Evolutionary conservation across 2,888 invertebrate genomes (phyloP).

Genomic region (Drosophila nr. perissopoda): DNA sequence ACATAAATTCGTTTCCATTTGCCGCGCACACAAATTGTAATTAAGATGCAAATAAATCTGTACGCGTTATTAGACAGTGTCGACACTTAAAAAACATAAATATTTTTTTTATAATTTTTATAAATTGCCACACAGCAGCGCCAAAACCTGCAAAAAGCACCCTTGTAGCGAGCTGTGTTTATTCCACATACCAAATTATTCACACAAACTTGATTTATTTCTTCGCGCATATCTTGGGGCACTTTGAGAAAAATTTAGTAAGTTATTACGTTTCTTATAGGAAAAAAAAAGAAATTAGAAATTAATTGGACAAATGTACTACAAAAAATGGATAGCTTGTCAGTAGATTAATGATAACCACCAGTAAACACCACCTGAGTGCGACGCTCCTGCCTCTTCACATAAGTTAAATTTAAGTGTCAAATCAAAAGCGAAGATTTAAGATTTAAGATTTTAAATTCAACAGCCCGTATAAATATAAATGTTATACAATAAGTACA

Average conservation of each 20-base stretch:
- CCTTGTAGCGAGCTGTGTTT: not conserved
- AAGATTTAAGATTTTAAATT: not conserved
- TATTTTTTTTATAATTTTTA: conserved; percentile 54
- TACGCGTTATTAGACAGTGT: conserved; percentile 47
- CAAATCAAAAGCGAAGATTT: not conserved
- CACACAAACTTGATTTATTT: not conserved
- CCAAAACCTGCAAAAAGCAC: not conserved
- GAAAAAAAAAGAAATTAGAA: not conserved
- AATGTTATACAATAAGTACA: not conserved
- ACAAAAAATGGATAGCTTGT: not conserved
- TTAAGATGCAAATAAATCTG: conserved; percentile 78
- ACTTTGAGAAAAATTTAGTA: not conserved
- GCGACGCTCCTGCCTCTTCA: not conserved
- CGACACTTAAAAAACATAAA: conserved; percentile 35
- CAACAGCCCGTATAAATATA: not conserved
- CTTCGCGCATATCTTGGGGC: not conserved
- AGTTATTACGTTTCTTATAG: not conserved
- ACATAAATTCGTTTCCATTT: conserved; percentile 49
- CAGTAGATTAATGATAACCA: not conserved
- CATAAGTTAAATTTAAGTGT: not conserved
- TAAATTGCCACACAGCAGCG: conserved; percentile 49
- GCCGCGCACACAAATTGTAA: conserved; percentile 64
- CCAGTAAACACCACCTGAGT: not conserved
- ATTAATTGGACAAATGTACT: not conserved
- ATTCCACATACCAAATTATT: conserved; percentile 10